phyloP scores from a whole-genome alignment of 2,113 vertebrate species.

The Ammodytes dubius region DNA sequence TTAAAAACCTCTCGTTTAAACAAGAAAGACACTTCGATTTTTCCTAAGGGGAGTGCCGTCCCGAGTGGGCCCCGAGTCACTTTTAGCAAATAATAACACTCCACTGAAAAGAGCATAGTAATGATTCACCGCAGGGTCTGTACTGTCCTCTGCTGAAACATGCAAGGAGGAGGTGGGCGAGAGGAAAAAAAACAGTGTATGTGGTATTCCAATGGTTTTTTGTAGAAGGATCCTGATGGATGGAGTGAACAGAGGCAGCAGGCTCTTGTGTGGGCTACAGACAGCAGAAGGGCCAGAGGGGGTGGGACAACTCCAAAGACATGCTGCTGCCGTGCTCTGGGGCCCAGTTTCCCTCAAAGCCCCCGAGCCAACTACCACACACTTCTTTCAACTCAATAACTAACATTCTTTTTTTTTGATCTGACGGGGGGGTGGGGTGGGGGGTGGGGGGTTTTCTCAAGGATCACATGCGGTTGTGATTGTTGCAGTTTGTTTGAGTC shows the following conservation, averaged over 20 bases:
- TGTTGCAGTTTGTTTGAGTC: neutral
- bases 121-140: neutral
- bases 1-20: constrained; percentile 35
- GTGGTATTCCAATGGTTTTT: neutral
- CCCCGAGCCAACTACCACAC: neutral
- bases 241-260: constrained; percentile 12
- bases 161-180: constrained; percentile 21
- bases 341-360: neutral
- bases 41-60: constrained; percentile 5
- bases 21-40: constrained; percentile 41
- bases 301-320: neutral
- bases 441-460: neutral
- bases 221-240: constrained; percentile 3
- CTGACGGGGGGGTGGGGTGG: constrained; percentile 3
- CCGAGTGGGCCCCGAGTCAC: constrained; percentile 1
- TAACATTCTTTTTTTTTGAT: neutral
- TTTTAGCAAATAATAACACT: constrained; percentile 7
- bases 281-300: constrained; percentile 5
- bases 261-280: constrained; percentile 35
- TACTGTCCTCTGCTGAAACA: constrained; percentile 18
- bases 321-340: neutral
- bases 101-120: neutral
- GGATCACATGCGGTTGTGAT: constrained; percentile 3
- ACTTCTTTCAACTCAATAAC: constrained; percentile 4
- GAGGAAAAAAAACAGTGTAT: neutral